These are phyloP conservation scores for Tinea semifulvella DNA, from an alignment of 2,888 invertebrate genomes.

Conservation along the genomic window DNA sequence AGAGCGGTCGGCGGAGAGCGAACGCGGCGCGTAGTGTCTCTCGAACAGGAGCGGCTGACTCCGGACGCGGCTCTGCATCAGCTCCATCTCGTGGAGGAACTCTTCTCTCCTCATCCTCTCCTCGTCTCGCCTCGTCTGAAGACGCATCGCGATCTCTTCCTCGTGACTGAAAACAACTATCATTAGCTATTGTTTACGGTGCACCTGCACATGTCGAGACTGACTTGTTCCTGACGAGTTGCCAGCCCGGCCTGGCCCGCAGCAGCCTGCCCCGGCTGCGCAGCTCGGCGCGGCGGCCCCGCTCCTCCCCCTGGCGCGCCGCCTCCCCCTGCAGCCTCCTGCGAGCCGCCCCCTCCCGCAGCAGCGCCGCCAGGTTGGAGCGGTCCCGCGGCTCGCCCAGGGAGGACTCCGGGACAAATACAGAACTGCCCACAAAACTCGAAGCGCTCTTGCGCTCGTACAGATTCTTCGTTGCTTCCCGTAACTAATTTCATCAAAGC, in stretches of 20 bases:
- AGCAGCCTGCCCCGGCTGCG: constrained; percentile 68
- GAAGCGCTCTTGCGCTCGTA: constrained; percentile 22
- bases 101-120: constrained; percentile 73
- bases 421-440: constrained; percentile 34
- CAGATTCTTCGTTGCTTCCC: constrained; percentile 34
- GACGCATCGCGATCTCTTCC: constrained; percentile 73
- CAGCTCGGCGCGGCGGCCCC: constrained; percentile 64
- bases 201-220: background rate
- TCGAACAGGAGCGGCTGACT: constrained; percentile 77
- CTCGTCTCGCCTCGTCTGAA: constrained; percentile 73
- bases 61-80: constrained; percentile 75
- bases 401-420: constrained; percentile 44
- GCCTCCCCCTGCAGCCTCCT: constrained; percentile 72
- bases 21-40: constrained; percentile 70
- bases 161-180: constrained; percentile 63
- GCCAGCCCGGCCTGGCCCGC: constrained; percentile 75
- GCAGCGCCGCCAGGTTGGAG: constrained; percentile 73
- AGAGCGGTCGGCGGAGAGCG: constrained; percentile 33
- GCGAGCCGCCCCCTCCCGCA: constrained; percentile 70
- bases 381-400: constrained; percentile 49
- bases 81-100: constrained; percentile 74
- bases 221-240: constrained; percentile 68
- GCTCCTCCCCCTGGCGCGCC: constrained; percentile 65
- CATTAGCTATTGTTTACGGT: background rate
- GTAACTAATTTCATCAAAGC: constrained; percentile 53